These are phyloP conservation scores for Corythaeola cristata DNA, from an alignment of 2,113 vertebrate genomes.

Conservation along the genomic window DNA sequence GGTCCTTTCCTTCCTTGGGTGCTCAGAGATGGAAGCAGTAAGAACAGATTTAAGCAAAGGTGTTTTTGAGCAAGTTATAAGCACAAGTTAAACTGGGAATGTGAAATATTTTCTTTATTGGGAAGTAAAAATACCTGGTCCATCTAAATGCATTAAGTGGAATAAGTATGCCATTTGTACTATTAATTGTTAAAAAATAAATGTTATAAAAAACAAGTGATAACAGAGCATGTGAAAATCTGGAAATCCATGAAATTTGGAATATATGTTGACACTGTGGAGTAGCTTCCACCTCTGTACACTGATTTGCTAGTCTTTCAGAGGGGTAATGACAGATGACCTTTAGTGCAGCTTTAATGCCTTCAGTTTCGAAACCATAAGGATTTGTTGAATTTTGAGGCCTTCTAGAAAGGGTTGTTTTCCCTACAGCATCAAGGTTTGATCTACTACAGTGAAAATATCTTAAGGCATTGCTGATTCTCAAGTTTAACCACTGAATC, in stretches of 20 bases:
- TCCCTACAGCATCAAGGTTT: not conserved
- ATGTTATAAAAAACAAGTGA: not conserved
- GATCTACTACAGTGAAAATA: not conserved
- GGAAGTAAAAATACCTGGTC: not conserved
- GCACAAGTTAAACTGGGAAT: not conserved
- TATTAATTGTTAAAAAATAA: not conserved
- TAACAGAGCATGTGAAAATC: not conserved
- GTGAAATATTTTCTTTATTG: not conserved
- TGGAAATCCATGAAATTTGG: not conserved
- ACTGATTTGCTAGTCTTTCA: not conserved
- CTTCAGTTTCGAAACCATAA: not conserved
- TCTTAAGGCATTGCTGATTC: not conserved
- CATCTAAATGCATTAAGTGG: not conserved
- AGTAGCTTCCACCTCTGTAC: not conserved
- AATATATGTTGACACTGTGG: not conserved
- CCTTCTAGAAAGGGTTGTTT: not conserved
- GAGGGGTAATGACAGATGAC: not conserved
- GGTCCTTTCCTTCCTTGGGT: not conserved
- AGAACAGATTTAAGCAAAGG: conserved; percentile 8
- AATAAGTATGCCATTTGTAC: not conserved
- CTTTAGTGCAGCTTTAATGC: not conserved
- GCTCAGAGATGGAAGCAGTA: not conserved
- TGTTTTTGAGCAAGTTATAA: conserved; percentile 48
- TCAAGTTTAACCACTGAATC: not conserved
- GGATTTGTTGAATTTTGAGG: not conserved